Base-by-base conservation (phyloP, 1,140 invertebrate genomes). In the Drosophila biarmipes region DNA sequence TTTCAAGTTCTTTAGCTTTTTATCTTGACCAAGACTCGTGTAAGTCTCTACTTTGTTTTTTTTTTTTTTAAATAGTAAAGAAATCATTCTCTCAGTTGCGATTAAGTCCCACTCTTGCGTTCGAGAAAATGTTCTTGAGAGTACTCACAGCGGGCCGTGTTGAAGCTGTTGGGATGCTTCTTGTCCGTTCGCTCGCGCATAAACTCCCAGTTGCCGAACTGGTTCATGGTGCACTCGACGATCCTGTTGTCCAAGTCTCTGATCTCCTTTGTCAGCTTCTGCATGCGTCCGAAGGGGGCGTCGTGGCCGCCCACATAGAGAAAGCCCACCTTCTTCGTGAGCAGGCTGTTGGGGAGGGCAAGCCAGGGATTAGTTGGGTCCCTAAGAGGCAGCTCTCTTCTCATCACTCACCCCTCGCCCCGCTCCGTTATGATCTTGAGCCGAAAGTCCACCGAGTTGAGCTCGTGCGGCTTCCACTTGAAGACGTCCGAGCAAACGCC, bases 171-270 rank as follows among this genome's bases (percentile, higher is more conserved):
- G 2, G 99, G 98, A 92, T 96, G 98, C 2, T 97, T 98, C 93
- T 99, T 99, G 92, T 99, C 99, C 0, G 96, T 98, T 85, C 99
- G 94, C 92, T 98, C 97, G 52, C 98, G 94, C 97, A 99, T 98
- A 90, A 98, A 99, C 43, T 96, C 94, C 99, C 99, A 99, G 64
- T 95, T 92, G 31, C 94, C 93, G 45, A 95, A 93, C 35, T 96
- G 94, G 55, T 91, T 90, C 78, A 93, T 95, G 82, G 96, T 97
- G 92, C 99, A 99, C 93, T 99, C 99, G 38, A 99, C 96, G 46
- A 99, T 99, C 93, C 99, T 99, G 75, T 96, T 96, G 92, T 99
- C 94, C 38, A 98, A 92, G 48, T 97, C 93, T 72, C 95, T 96
- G 0, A 99, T 84, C 1, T 94, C 93, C 92, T 97, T 98, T 0